Evolutionary conservation across 2,797 vertebrate species (phyloP), one percentile per base, ranked within the genome.

Genomic region (Sebastes steindachneri): DNA sequence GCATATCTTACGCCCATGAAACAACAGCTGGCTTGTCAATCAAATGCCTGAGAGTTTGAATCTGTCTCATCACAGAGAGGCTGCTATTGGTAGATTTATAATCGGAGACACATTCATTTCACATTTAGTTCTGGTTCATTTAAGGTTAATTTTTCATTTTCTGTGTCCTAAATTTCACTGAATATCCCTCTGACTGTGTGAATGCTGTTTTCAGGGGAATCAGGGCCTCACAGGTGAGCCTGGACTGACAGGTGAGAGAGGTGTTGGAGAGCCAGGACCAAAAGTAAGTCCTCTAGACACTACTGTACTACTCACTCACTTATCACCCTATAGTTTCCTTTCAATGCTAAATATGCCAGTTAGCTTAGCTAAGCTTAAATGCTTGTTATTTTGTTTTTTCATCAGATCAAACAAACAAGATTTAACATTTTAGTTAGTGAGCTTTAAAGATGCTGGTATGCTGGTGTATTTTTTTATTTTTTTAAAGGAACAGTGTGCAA

Each of bases 191-290:
- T 29, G 33, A 65, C 9, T 67, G 48, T 23, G 64, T 84, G 59
- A 45, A 25, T 68, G 53, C 69, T 33, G 9, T 72, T 59, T 60
- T 65, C 67, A 98, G 97, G 97, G 97, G 84, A 94, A 95, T 70
- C 92, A 89, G 71, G 97, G 97, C 25, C 86, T 88, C 10, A 45
- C 76, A 25, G 97, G 97, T 86, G 93, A 95, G 60, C 87, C 87
- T 67, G 97, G 97, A 66, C 89, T 86, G 55, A 80, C 91, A 57
- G 97, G 97, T 79, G 89, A 95, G 81, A 92, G 94, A 87, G 96
- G 95, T 55, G 54, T 83, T 45, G 96, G 95, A 23, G 60, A 92
- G 33, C 89, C 89, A 80, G 98, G 97, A 87, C 90, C 91, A 3
- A 93, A 97, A 95, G 96, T 96, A 77, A 87, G 87, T 84, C 21